phyloP scores from a whole-genome alignment of 2,797 vertebrate genomes.

The Hylomyscus alleni region DNA sequence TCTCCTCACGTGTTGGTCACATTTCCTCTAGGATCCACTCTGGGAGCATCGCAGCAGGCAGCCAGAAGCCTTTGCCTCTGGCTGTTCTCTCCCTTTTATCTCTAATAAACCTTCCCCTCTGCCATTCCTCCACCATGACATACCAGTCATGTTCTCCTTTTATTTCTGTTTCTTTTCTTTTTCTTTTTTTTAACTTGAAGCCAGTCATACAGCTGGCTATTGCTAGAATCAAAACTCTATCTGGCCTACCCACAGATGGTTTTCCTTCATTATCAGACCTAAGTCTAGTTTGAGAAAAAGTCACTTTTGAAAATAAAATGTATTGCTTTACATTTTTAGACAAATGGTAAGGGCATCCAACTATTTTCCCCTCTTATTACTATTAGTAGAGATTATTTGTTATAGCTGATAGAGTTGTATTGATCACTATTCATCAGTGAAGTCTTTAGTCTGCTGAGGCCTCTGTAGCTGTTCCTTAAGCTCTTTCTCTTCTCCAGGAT shows the following conservation, averaged over 20 bases:
- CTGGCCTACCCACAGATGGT: neutral
- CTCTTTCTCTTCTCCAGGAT: neutral
- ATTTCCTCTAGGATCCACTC: neutral
- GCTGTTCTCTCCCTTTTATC: neutral
- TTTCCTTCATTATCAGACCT: neutral
- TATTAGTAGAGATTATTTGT: neutral
- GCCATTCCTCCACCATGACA: neutral
- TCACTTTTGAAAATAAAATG: neutral
- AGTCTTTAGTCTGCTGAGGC: neutral
- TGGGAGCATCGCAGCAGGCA: neutral
- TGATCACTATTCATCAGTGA: neutral
- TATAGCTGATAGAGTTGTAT: neutral
- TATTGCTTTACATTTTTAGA: constrained; percentile 7
- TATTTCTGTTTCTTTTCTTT: neutral
- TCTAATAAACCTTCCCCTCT: neutral
- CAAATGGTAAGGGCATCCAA: neutral
- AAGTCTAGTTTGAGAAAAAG: constrained; percentile 14
- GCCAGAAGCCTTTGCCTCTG: neutral
- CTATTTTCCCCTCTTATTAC: neutral
- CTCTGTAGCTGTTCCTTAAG: neutral
- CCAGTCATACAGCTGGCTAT: neutral
- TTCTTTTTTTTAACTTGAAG: neutral
- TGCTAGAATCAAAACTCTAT: neutral
- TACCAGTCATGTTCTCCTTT: neutral
- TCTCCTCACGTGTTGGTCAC: neutral